A percentile compares a stretch with the other conserved stretches of the same genome.
Conservation (phyloP, 2,113 vertebrate genomes). For the Coryphaenoides rupestris region DNA sequence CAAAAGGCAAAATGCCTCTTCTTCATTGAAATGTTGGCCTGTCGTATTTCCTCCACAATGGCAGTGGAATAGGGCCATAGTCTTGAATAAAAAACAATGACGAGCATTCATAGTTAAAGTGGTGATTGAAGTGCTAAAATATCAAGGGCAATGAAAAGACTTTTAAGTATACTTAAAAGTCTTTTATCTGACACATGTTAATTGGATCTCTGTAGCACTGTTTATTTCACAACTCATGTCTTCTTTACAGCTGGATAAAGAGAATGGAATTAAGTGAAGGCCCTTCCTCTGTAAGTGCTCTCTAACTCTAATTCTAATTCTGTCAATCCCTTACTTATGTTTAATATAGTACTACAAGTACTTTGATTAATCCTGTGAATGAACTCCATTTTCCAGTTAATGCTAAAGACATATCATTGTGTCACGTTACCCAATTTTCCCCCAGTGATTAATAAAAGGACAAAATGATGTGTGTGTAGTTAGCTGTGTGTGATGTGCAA, state of each 20-base stretch:
- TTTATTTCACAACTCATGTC: slow-evolving; percentile 73
- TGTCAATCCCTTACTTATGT: background rate
- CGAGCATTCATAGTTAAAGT: slow-evolving; percentile 75
- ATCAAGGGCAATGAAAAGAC: slow-evolving; percentile 73
- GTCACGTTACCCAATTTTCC: too few relatives aligned
- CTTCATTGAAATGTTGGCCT: too few relatives aligned
- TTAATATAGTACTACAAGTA: too few relatives aligned
- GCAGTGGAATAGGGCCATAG: slow-evolving; percentile 55
- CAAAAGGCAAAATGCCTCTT: slow-evolving; percentile 45
- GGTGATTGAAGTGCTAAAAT: slow-evolving; percentile 78
- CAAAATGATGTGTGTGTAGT: too few relatives aligned
- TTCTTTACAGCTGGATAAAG: slow-evolving; percentile 53
- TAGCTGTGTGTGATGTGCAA: too few relatives aligned
- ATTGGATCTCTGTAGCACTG: slow-evolving; percentile 67
- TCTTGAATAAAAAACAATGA: slow-evolving; percentile 77
- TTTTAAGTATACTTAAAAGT: slow-evolving; percentile 78
- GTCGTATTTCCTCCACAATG: slow-evolving; percentile 74
- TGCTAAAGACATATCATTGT: too few relatives aligned
- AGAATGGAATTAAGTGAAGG: slow-evolving; percentile 30
- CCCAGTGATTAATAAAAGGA: too few relatives aligned
- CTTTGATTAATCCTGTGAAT: too few relatives aligned
- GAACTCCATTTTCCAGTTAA: too few relatives aligned
- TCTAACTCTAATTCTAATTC: background rate
- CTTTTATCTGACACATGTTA: slow-evolving; percentile 76
- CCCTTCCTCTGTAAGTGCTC: background rate